phyloP scores from a whole-genome alignment of 2,113 vertebrate genomes.

The Rallus limicola region DNA sequence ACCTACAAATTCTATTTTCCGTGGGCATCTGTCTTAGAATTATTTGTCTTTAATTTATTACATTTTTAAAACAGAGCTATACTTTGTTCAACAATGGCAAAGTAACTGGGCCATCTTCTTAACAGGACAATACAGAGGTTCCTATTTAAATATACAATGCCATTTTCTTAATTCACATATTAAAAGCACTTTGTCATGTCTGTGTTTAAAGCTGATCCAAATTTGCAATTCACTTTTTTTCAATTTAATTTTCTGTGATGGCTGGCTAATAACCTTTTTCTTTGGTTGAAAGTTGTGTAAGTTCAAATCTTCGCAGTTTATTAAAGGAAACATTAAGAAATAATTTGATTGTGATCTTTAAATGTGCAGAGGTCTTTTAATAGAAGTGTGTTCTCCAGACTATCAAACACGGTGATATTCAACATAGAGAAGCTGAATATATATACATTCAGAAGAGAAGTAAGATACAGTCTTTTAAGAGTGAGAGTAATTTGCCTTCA shows the following conservation, averaged over 20 bases:
- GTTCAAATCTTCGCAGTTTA: not conserved
- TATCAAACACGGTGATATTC: not conserved
- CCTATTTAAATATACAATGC: not conserved
- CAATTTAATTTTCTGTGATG: not conserved
- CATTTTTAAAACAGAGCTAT: not conserved
- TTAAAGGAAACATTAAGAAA: not conserved
- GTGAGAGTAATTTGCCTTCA: not conserved
- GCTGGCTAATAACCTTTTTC: not conserved
- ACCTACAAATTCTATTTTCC: not conserved
- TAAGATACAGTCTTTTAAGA: not conserved
- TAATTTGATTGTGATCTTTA: not conserved
- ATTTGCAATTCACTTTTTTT: not conserved
- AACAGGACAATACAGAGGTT: not conserved
- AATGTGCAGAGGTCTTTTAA: not conserved
- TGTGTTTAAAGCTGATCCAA: not conserved
- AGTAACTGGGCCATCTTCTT: not conserved
- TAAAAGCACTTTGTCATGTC: not conserved
- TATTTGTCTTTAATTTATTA: not conserved
- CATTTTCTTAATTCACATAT: not conserved
- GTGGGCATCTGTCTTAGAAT: not conserved
- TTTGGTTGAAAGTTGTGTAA: not conserved
- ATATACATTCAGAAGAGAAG: not conserved
- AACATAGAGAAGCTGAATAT: not conserved
- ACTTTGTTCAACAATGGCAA: not conserved
- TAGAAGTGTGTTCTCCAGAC: not conserved